These are phyloP conservation scores for Zoanthus sansibaricus DNA, from an alignment of 92 coral and sea anemone genomes.

Conservation along the genomic window DNA sequence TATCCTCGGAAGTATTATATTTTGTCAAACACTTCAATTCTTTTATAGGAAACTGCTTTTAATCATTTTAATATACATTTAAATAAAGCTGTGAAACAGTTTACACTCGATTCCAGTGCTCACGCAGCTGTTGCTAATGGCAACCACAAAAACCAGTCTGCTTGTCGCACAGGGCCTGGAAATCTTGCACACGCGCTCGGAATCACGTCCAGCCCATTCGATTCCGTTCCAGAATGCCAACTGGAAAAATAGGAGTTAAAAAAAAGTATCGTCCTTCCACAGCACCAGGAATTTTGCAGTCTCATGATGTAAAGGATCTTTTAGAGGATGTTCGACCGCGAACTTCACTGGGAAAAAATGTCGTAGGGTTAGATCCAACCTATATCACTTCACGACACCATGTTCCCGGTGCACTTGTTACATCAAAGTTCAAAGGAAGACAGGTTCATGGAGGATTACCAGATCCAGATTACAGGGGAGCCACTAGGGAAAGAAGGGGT, in stretches of 20 bases:
- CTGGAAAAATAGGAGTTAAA: conserved; percentile 59
- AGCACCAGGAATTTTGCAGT: conserved; percentile 94
- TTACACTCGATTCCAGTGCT: not conserved
- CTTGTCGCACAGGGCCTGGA: not conserved
- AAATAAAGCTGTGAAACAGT: too few relatives aligned
- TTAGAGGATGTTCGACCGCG: conserved; percentile 91
- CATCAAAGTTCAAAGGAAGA: conserved; percentile 86
- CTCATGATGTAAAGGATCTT: conserved; percentile 83
- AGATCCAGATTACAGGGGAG: conserved; percentile 82
- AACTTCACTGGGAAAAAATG: conserved; percentile 92
- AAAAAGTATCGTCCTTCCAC: conserved; percentile 90
- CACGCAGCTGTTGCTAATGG: conserved; percentile 63
- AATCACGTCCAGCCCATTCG: not conserved
- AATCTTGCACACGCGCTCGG: conserved; percentile 22
- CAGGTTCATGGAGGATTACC: conserved; percentile 99
- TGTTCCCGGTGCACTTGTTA: conserved; percentile 91
- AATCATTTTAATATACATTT: too few relatives aligned
- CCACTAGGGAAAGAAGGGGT: conserved; percentile 89
- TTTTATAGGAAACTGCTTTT: too few relatives aligned
- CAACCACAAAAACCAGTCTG: conserved; percentile 79
- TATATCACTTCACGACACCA: conserved; percentile 98
- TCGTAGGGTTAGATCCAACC: conserved; percentile 96
- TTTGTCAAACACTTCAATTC: too few relatives aligned
- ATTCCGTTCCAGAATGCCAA: conserved; percentile 83
- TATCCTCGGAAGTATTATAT: too few relatives aligned